Base-by-base conservation (phyloP, 2,888 invertebrate species). In the Argyresthia goedartella region DNA sequence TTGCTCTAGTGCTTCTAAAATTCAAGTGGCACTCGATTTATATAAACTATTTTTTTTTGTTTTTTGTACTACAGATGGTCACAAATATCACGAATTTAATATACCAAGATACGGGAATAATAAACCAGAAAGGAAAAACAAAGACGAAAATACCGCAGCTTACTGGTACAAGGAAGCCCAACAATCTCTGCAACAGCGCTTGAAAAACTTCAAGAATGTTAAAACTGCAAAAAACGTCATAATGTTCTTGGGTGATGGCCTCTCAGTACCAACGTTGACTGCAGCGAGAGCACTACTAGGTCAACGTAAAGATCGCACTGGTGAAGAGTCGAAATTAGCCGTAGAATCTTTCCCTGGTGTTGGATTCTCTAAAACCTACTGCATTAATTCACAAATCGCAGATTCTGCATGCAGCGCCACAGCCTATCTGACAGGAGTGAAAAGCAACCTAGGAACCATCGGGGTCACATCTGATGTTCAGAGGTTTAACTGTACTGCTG, bases 181-280 rank as follows among this genome's bases (percentile, higher is more conserved):
- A 16, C 55, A 54, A 45, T 55, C 54, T 13, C 58, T 64, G 48
- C 51, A 55, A 43, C 90, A 90, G 1, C 53, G 53, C 46, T 25
- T 54, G 50, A 52, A 39, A n/a, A 39, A 51, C 36, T 52, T 59
- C 9, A 54, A 67, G 6, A 78, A 79, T 59, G 76, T 67, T 46
- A 70, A 73, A 45, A 51, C 71, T 54, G 88, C 88, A 9, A 79
- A 78, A 57, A 92, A 92, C 71, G 74, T 91, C 7, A 89, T 92
- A 55, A 74, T 92, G 65, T 92, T 92, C 69, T 68, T 93, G 53
- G 92, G 92, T 10, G 93, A 93, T 73, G 93, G 93, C 43, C 91
- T 93, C 92, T 91, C 91, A 0, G 44, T 44, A 6, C 14, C 44
- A 1, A 44, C 44, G 39, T n/a, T 39, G 39, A 2, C 39, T 9